Base-by-base conservation (phyloP, 37 sponge, comb jelly and placozoan genomes). In the Spongia lamella region DNA sequence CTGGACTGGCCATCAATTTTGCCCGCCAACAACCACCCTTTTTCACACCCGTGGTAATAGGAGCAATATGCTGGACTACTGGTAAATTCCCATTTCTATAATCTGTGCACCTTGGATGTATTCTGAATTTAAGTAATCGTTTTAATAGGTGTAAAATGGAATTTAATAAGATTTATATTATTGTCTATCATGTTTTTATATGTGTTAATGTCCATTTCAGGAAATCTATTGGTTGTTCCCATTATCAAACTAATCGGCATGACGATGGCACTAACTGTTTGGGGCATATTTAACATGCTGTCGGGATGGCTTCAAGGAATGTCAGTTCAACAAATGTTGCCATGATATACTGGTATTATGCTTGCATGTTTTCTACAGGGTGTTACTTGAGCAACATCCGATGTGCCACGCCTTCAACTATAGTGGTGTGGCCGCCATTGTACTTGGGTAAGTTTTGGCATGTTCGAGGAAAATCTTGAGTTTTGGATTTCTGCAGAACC, bases 221-320 rank as follows among this genome's bases (percentile, higher is more conserved):
- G 89, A 3, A 93, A 93, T 63, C 38, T 89, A 24, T 7, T 86
- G 37, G 77, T 61, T n/a, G 94, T 93, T 1, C 87, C 94, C 1
- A 76, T 93, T 26, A 68, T 93, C 22, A 93, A 89, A 72, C 72
- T 80, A 65, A 79, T 93, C 0, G 94, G 94, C 1, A 61, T 93
- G 31, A 86, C 90, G 51, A 83, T 93, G 78, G 94, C 90, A 7
- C 56, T 93, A n/a, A 79, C 89, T 20, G 78, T 89, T 40, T 93
- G 94, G 94, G 94, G 90, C 3, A 53, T 81, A 40, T 65, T 82
- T 16, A 86, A 86, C 77, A 73, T 87, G 76, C 29, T 93, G 7
- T 59, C 66, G 0, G 94, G 94, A 5, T 93, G 94, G 94, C 35
- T 81, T 33, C 61, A 47, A 22, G 90, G 80, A 26, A 86, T 29